Percentiles rank a stretch among this genome's conserved stretches.
Evolutionary conservation across 2,797 vertebrate genomes (phyloP).

Genomic region (Sebastes iracundus): DNA sequence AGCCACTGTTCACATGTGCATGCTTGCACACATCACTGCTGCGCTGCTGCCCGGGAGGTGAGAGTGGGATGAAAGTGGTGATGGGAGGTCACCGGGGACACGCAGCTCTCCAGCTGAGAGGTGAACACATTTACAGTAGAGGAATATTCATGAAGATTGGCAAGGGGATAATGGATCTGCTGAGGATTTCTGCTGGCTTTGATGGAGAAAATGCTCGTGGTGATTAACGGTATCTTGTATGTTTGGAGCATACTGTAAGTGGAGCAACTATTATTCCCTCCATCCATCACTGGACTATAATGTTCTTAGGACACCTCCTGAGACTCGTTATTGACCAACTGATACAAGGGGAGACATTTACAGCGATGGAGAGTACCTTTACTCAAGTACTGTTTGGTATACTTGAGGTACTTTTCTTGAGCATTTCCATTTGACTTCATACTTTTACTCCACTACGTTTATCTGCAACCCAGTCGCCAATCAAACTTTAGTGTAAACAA

Average conservation of each 20-base stretch:
- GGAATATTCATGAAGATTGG: not conserved
- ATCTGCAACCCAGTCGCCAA: no score
- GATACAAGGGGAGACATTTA: no score
- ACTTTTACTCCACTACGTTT: no score
- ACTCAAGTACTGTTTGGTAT: no score
- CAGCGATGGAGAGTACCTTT: no score
- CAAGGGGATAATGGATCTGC: not conserved
- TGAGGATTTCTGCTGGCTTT: not conserved
- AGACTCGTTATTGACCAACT: not conserved
- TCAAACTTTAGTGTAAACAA: no score
- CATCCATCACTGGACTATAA: not conserved
- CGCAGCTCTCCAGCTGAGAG: not conserved
- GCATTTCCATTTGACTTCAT: no score
- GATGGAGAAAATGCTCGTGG: not conserved
- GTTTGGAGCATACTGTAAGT: not conserved
- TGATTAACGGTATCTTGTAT: not conserved
- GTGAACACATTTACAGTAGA: not conserved
- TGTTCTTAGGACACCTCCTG: not conserved
- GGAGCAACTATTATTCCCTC: not conserved
- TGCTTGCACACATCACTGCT: slow-evolving; percentile 41
- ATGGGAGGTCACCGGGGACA: slow-evolving; percentile 30
- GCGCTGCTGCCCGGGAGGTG: slow-evolving; percentile 8
- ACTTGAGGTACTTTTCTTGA: no score
- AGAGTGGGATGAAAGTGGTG: not conserved
- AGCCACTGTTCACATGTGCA: slow-evolving; percentile 35